Percentiles rank a stretch among this genome's conserved stretches.
Conservation (phyloP, 2,888 invertebrate species). For the Drosophila greeni region DNA sequence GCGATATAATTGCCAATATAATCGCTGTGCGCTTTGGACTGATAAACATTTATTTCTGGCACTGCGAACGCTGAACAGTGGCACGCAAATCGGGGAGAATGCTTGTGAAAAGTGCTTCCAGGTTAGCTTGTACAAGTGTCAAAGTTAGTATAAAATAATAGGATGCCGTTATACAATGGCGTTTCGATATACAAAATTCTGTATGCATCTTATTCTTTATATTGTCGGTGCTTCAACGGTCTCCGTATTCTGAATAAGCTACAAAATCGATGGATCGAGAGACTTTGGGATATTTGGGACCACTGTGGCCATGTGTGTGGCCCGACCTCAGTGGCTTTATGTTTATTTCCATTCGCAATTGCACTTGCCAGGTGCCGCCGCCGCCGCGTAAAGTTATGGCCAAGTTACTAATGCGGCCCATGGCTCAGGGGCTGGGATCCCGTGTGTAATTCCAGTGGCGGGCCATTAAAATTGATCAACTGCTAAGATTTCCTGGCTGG, state of each 20-base stretch:
- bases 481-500: constrained; percentile 55
- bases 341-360: constrained; percentile 39
- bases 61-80: constrained; percentile 14
- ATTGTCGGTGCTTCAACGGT: neutral
- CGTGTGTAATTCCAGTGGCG: constrained; percentile 60
- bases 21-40: constrained; percentile 60
- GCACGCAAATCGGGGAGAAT: constrained; percentile 9
- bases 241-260: neutral
- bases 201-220: neutral
- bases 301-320: constrained; percentile 16
- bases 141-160: neutral
- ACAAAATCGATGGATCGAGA: neutral
- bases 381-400: constrained; percentile 8
- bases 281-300: neutral
- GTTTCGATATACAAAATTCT: neutral
- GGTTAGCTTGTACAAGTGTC: neutral
- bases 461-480: constrained; percentile 66
- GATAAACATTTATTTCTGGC: constrained; percentile 62
- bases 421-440: constrained; percentile 41
- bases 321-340: constrained; percentile 21
- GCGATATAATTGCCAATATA: constrained; percentile 70
- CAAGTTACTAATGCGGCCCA: constrained; percentile 19
- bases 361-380: constrained; percentile 28
- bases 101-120: too few relatives aligned
- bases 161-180: neutral